Evolutionary conservation across 2,113 vertebrate species (phyloP).

Genomic region (Burhinus bistriatus): DNA sequence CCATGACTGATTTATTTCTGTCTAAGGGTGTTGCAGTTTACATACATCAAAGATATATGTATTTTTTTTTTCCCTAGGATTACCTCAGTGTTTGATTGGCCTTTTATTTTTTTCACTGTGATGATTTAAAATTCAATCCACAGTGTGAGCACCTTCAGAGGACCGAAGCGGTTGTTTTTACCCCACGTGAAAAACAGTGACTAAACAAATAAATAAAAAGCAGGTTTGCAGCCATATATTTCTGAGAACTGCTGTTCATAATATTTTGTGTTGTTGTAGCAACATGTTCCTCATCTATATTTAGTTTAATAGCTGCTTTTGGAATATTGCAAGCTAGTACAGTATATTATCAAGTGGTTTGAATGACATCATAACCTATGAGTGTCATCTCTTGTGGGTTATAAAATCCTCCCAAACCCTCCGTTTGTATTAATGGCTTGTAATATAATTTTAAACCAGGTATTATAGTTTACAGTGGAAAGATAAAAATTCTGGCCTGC

Average conservation of each 20-base stretch:
- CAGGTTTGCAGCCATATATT: conserved; percentile 33
- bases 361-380: conserved; percentile 66
- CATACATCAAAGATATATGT: not conserved
- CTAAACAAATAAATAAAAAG: conserved; percentile 55
- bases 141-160: not conserved
- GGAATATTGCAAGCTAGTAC: conserved; percentile 53
- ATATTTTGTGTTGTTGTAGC: conserved; percentile 64
- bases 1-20: conserved; percentile 59
- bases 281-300: conserved; percentile 61
- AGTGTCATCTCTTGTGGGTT: conserved; percentile 70
- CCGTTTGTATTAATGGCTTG: conserved; percentile 67
- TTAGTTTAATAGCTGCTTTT: conserved; percentile 72
- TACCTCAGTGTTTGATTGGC: conserved; percentile 43
- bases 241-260: conserved; percentile 44
- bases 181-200: not conserved
- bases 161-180: not conserved
- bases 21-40: conserved; percentile 9
- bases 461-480: conserved; percentile 65
- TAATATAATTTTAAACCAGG: conserved; percentile 74
- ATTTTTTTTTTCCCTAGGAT: not conserved
- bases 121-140: not conserved
- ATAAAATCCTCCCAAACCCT: conserved; percentile 66
- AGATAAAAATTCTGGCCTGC: conserved; percentile 60
- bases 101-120: not conserved
- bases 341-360: conserved; percentile 64